Evolutionary conservation across 2,888 invertebrate species (phyloP), one percentile per base, ranked within the genome.

Genomic region (Ceramica pisi): DNA sequence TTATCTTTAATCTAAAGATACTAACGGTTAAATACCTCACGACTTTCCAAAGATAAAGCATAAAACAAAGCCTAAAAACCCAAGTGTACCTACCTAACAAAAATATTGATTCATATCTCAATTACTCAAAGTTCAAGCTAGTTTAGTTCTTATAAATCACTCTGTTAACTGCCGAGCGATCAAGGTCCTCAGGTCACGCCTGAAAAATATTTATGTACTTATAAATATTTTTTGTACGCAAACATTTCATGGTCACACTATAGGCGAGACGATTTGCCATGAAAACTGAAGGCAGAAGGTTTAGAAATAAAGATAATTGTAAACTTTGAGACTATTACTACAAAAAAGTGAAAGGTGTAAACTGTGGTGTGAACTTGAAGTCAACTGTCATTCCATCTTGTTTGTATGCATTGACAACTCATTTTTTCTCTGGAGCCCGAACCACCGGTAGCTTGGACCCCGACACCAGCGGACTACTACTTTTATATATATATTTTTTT

Each of bases 161-260:
- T 56, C 4, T 0, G 48, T 19, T 56, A 78, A 62, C 57, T 62
- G 41, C 41, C 16, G 8, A 12, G 7, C 65, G 14, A 61, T 50
- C 31, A 67, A 80, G 60, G 51, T 57, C 44, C 1, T 50, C 9
- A 56, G 61, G 67, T 75, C 80, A 57, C n/a, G 56, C 44, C 16
- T 35, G 19, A 67, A 68, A 23, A 68, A 65, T 68, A 62, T 68
- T 68, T 63, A 48, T 75, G 26, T 23, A 53, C 35, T 48, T 12
- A 51, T 64, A 68, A 80, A 80, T 55, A 68, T 80, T 66, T 75
- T 75, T 26, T 80, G 38, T 69, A 53, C 26, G 38, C 16, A 53
- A 53, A 71, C 44, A 62, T 63, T 69, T 80, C 78, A 78, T 80
- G 78, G 78, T 55, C 80, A 57, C 48, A 12, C 21, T 53, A 44